phyloP scores from a whole-genome alignment of 2,113 vertebrate species.

The Numenius arquata region DNA sequence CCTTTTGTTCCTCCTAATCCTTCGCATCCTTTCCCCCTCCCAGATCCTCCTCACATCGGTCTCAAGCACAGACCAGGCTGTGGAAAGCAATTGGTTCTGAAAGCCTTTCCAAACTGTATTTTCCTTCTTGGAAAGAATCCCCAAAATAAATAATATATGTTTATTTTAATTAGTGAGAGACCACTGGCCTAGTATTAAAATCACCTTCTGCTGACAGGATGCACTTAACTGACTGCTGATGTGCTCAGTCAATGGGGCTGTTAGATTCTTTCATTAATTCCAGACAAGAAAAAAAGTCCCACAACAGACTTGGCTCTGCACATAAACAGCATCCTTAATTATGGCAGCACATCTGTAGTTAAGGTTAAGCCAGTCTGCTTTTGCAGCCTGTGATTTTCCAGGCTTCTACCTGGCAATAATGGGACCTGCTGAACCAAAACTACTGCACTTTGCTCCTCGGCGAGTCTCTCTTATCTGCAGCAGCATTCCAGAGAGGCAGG shows the following conservation, averaged over 20 bases:
- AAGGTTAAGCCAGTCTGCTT: background rate
- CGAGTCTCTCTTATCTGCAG: background rate
- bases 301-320: background rate
- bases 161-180: conserved; percentile 46
- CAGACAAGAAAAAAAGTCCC: background rate
- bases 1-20: conserved; percentile 1
- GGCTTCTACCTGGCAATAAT: background rate
- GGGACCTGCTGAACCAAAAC: background rate
- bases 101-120: background rate
- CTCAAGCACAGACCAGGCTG: background rate
- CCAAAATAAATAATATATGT: background rate
- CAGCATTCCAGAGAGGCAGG: background rate
- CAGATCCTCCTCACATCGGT: background rate
- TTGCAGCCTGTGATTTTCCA: background rate
- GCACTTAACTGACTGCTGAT: background rate
- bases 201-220: conserved; percentile 29
- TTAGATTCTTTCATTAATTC: background rate
- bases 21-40: background rate
- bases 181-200: conserved; percentile 21
- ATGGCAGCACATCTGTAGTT: background rate
- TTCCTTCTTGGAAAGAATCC: conserved; percentile 34
- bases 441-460: background rate
- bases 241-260: background rate
- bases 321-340: background rate
- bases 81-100: background rate